These are phyloP conservation scores for Lycophotia porphyrea DNA, from an alignment of 2,888 invertebrate genomes.

Conservation along the genomic window DNA sequence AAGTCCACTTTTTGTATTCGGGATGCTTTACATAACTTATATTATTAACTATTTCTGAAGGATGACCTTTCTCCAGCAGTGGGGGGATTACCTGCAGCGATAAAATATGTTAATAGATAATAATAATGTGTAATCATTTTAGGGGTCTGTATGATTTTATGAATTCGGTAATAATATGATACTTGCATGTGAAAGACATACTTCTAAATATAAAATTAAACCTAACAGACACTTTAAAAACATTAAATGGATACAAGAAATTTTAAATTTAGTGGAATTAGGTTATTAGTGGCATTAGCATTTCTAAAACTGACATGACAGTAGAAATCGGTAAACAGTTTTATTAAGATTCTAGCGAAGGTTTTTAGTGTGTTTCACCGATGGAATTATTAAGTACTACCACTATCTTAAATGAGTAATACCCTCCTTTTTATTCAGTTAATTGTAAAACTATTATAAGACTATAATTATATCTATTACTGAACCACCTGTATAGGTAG, in stretches of 20 bases:
- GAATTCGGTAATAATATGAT: constrained; percentile 1
- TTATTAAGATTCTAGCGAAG: neutral
- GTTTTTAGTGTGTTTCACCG: neutral
- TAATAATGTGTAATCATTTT: neutral
- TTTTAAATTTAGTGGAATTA: neutral
- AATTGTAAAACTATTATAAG: too few relatives aligned
- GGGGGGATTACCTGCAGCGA: constrained; percentile 8
- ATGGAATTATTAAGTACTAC: too few relatives aligned
- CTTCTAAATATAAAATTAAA: constrained; percentile 17
- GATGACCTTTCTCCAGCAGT: neutral
- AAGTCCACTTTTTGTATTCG: constrained; percentile 19
- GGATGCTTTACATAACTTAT: neutral
- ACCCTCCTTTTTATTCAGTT: too few relatives aligned
- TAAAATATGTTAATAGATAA: neutral
- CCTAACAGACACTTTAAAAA: constrained; percentile 32
- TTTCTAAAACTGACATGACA: constrained; percentile 1
- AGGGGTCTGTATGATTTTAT: neutral
- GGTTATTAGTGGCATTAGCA: neutral
- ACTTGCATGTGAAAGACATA: constrained; percentile 24
- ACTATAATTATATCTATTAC: too few relatives aligned
- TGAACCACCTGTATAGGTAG: too few relatives aligned
- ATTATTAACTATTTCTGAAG: neutral
- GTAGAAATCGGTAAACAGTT: neutral
- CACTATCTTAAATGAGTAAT: too few relatives aligned
- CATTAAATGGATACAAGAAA: constrained; percentile 21